A percentile compares a stretch with the other conserved stretches of the same genome.
These are phyloP conservation scores for Strigamia maritima DNA, from an alignment of 2,888 invertebrate species.

Conservation along the genomic window DNA sequence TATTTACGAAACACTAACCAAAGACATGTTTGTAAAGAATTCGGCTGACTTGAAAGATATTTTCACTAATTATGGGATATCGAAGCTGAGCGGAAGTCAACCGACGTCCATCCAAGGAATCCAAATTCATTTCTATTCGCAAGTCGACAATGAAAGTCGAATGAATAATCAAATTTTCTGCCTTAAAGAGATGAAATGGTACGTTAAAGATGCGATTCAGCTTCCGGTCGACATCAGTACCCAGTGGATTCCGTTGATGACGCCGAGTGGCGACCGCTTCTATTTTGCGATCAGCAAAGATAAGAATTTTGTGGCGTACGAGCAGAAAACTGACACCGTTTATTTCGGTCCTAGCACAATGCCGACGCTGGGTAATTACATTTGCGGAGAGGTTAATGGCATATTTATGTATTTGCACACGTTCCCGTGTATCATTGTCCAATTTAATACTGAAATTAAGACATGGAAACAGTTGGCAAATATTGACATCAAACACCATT, in stretches of 20 bases:
- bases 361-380: slow-evolving; percentile 25
- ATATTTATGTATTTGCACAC: slow-evolving; percentile 17
- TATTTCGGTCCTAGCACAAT: slow-evolving; percentile 20
- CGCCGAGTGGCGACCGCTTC: slow-evolving; percentile 12
- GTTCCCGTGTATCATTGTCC: slow-evolving; percentile 5
- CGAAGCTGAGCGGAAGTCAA: background rate
- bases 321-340: slow-evolving; percentile 17
- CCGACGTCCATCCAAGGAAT: slow-evolving; percentile 8
- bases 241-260: slow-evolving; percentile 15
- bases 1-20: background rate
- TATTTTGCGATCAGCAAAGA: slow-evolving; percentile 20
- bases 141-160: slow-evolving; percentile 7
- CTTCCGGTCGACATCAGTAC: slow-evolving; percentile 17
- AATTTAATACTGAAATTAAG: slow-evolving; percentile 9
- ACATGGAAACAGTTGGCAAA: slow-evolving; percentile 24
- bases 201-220: slow-evolving; percentile 15
- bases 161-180: slow-evolving; percentile 8
- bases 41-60: background rate
- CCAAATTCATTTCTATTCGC: slow-evolving; percentile 11
- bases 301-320: slow-evolving; percentile 20
- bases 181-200: slow-evolving; percentile 10
- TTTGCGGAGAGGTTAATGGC: slow-evolving; percentile 7
- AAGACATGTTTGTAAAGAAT: slow-evolving; percentile 27
- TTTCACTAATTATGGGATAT: slow-evolving; percentile 3
- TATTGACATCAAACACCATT: slow-evolving; percentile 23